phyloP scores from a whole-genome alignment of 2,888 invertebrate genomes.

The Biston stratarius region DNA sequence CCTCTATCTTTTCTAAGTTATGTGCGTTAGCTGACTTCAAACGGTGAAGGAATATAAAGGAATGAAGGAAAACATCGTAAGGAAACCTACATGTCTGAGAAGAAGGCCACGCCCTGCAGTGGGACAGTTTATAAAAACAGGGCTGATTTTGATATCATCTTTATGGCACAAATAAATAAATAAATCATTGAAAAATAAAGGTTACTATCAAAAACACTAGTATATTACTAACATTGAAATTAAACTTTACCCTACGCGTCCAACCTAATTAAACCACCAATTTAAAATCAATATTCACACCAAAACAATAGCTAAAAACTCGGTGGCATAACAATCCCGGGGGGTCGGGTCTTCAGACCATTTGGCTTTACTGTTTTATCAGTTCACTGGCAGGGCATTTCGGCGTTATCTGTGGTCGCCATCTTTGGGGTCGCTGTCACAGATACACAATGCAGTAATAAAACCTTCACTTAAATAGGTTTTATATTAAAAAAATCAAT shows the following conservation, averaged over 20 bases:
- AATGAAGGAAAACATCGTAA: too few species aligned
- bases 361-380: slow-evolving; percentile 78
- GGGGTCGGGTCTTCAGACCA: slow-evolving; percentile 58
- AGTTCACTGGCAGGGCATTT: slow-evolving; percentile 73
- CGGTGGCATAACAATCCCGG: slow-evolving; percentile 29
- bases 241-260: background rate
- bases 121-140: too few species aligned
- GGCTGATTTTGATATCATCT: too few species aligned
- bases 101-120: too few species aligned
- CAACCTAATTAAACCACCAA: slow-evolving; percentile 27
- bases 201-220: background rate
- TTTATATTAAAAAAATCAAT: background rate
- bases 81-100: too few species aligned
- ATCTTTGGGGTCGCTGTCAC: slow-evolving; percentile 68
- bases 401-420: slow-evolving; percentile 72
- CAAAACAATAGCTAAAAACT: slow-evolving; percentile 32
- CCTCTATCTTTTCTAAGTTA: too few species aligned
- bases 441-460: slow-evolving; percentile 37
- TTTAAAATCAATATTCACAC: slow-evolving; percentile 36
- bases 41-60: too few species aligned
- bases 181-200: too few species aligned
- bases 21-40: too few species aligned
- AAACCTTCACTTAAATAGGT: background rate
- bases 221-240: background rate
- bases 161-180: too few species aligned